Base-by-base conservation (phyloP, 2,113 vertebrate genomes). In the Amia ocellicauda region DNA sequence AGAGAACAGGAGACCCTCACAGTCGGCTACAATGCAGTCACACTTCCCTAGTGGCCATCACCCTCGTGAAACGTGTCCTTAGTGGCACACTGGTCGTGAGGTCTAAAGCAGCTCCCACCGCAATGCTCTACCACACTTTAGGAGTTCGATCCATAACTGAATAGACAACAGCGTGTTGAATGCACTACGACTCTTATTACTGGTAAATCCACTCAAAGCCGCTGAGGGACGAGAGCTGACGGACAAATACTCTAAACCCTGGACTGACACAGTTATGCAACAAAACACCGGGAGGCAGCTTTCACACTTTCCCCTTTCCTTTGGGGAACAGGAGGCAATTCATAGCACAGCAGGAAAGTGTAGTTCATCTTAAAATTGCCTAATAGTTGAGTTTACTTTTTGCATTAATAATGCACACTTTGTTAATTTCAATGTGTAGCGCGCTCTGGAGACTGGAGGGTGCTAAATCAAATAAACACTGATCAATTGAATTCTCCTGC, bases 361-460 rank as follows among this genome's bases (percentile, higher is more conserved):
- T 40, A 19, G 14, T 26, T n/a, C 63, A 41, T 17, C 43, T 23
- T 49, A 13, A 62, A 40, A 47, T 43, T 63, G 69, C 69, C 22
- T 9, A 43, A 69, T 63, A 60, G 23, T 9, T 47, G 29, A 28
- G 63, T 31, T 24, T 41, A 47, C 0, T 14, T 58, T 53, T 56
- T 57, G 54, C 65, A 3, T 14, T 56, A 50, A 23, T 27, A n/a
- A n/a, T n/a, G n/a, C n/a, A n/a, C n/a, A n/a, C n/a, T n/a, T n/a
- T n/a, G n/a, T n/a, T n/a, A n/a, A n/a, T n/a, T n/a, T 31, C 43
- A 58, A 14, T 27, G 28, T 23, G 27, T 64, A 57, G 54, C 63
- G 20, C 2, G 59, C 70, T 69, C 64, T n/a, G 23, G 64, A 78
- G 67, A 74, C 51, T 50, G 65, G 57, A 28, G 60, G 55, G 64